Evolutionary conservation across 2,797 vertebrate genomes (phyloP), one percentile per base, ranked within the genome.

Genomic region (Cryptoblepharus egeriae): DNA sequence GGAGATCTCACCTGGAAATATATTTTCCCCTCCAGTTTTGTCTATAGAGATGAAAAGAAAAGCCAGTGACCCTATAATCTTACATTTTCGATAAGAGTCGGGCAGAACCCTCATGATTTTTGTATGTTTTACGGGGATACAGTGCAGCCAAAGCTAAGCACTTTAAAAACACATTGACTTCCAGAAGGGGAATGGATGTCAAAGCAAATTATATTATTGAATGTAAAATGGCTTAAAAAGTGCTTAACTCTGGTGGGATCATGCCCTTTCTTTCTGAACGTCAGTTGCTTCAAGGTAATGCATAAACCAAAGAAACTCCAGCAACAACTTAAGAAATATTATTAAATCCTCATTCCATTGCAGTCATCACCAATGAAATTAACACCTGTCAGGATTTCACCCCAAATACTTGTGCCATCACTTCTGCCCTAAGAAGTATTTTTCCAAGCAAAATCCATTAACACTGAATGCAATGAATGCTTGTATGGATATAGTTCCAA

Each of bases 381-480:
- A 72, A 73, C 28, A 73, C 35, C 37, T 72, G 49, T 52, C 30
- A 76, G 37, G 61, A 70, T 22, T 74, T 74, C 32, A 74, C 4
- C 32, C 61, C 63, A 10, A 37, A 74, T 37, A 49, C 32, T 57
- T 77, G 26, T n/a, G n/a, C 45, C 28, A 72, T 57, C 45, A 20
- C 10, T 61, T 6, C 78, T 49, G 45, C 49, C 75, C 86, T 85
- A 82, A 6, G 32, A 2, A 42, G 57, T 42, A 77, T 91, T 90
- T 89, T 37, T 71, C 85, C 75, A 65, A 77, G n/a, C 37, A 55
- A 75, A 39, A 71, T 77, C 55, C 11, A 57, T 32, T 57, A 80
- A 64, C 42, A 76, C 64, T 75, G 37, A 85, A 84, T 88, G 82
- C 88, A 91, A 80, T 57, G 76, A 89, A 85, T 37, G 24, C 76